Conservation (phyloP, 2,113 vertebrate species). For the Recurvirostra avosetta region DNA sequence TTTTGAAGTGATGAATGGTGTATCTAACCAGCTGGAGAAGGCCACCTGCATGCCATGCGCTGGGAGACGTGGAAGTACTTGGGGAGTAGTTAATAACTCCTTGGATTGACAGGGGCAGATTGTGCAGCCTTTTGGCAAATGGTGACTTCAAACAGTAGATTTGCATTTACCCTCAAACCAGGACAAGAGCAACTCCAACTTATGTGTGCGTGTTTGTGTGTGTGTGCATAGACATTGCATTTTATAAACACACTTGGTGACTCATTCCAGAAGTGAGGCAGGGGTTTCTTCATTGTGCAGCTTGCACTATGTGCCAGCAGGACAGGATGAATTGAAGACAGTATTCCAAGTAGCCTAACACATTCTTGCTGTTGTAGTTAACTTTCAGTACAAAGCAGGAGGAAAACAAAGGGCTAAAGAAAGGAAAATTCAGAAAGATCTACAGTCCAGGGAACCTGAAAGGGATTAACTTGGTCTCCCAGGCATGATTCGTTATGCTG, state of each 20-base stretch:
- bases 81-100: not conserved
- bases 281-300: not conserved
- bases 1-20: slow-evolving; percentile 38
- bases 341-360: slow-evolving; percentile 37
- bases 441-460: slow-evolving; percentile 60
- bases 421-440: slow-evolving; percentile 59
- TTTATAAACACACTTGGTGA: not conserved
- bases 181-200: not conserved
- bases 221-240: rapidly evolving
- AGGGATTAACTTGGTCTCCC: slow-evolving; percentile 64
- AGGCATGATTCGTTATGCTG: slow-evolving; percentile 60
- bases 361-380: slow-evolving; percentile 49
- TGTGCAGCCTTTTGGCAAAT: not conserved
- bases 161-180: not conserved
- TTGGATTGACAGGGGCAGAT: slow-evolving; percentile 7
- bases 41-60: slow-evolving; percentile 1
- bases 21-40: slow-evolving; percentile 44
- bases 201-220: not conserved
- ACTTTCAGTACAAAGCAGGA: slow-evolving; percentile 49
- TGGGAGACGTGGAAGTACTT: not conserved
- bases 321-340: slow-evolving; percentile 40
- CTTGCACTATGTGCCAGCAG: slow-evolving; percentile 18
- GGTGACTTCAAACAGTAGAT: not conserved
- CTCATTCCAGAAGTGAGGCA: slow-evolving; percentile 5
- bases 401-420: slow-evolving; percentile 60